Base-by-base conservation (phyloP, 1,140 invertebrate genomes). In the Aphelinus certus region DNA sequence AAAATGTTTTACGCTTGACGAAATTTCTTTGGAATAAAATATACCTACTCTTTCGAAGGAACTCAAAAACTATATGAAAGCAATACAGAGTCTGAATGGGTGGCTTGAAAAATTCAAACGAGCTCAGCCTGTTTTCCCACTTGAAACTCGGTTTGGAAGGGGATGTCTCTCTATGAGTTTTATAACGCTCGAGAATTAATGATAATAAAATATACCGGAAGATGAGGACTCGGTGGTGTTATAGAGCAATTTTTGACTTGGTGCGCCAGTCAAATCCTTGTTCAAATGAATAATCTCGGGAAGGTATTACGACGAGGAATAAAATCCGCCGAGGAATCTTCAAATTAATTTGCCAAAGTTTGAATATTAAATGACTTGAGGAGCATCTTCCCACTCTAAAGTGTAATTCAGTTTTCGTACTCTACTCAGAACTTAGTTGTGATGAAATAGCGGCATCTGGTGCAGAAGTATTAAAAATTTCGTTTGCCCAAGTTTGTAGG, bases 291-390 rank as follows among this genome's bases (percentile, higher is more conserved):
- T 62, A 62, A 45, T 53, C 61, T 46, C 1, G 42, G 3, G 7
- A 3, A 63, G 66, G 49, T 61, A 73, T 61, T n/a, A 48, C 47
- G 49, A 73, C 67, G 67, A 53, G 67, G 57, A 73, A 45, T 58
- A 49, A 68, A 68, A 68, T 74, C 62, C 55, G 63, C 51, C 57
- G 48, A n/a, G 61, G 58, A 75, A 75, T 63, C 58, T 70, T 75
- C 47, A 61, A 75, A 75, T 70, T 69, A 75, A 75, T 75, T 69
- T 70, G 67, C 46, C 61, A n/a, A 75, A 70, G 55, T 69, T 69
- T 75, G 58, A 75, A 75, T 75, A 75, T 75, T 74, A 69, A 75
- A 64, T 60, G 66, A 58, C 60, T 67, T 64, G 46, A 63, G 63
- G 72, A 68, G 66, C 66, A 74, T 62, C 72, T 68, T 74, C 71